Conservation (phyloP, 64 coral and sea anemone genomes). For the Actinia tenebrosa region DNA sequence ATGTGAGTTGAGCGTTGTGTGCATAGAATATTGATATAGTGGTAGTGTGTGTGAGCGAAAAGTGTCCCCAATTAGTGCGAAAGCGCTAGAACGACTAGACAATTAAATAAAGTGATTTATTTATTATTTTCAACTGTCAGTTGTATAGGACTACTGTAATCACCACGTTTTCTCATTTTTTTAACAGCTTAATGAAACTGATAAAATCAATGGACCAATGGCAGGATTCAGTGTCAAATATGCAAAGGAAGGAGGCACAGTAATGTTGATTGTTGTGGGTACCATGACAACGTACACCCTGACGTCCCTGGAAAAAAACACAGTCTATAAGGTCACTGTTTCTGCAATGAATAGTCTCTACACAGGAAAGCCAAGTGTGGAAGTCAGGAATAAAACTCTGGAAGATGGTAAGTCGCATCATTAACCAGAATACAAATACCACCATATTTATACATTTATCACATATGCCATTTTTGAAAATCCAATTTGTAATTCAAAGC, state of each 20-base stretch:
- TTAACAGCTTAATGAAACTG: background rate
- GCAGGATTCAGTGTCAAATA: background rate
- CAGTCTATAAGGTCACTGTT: background rate
- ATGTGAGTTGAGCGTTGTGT: too few relatives aligned
- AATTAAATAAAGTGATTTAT: too few relatives aligned
- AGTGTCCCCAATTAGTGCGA: too few relatives aligned
- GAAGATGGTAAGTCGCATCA: background rate
- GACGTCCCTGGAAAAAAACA: background rate
- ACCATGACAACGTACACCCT: background rate
- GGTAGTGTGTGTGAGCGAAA: too few relatives aligned
- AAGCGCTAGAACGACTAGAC: too few relatives aligned
- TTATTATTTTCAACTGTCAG: too few relatives aligned
- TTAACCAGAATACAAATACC: background rate
- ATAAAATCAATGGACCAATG: conserved; percentile 14
- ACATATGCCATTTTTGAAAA: background rate
- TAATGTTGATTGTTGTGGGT: background rate
- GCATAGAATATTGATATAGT: too few relatives aligned
- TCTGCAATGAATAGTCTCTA: background rate
- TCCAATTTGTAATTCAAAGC: background rate
- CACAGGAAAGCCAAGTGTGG: background rate
- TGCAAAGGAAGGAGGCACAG: background rate
- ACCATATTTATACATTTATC: too few relatives aligned
- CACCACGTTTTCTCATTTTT: background rate
- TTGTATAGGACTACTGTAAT: too few relatives aligned
- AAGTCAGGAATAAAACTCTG: background rate